phyloP scores from a whole-genome alignment of 2,888 invertebrate genomes.

The Seira sanloemensis region DNA sequence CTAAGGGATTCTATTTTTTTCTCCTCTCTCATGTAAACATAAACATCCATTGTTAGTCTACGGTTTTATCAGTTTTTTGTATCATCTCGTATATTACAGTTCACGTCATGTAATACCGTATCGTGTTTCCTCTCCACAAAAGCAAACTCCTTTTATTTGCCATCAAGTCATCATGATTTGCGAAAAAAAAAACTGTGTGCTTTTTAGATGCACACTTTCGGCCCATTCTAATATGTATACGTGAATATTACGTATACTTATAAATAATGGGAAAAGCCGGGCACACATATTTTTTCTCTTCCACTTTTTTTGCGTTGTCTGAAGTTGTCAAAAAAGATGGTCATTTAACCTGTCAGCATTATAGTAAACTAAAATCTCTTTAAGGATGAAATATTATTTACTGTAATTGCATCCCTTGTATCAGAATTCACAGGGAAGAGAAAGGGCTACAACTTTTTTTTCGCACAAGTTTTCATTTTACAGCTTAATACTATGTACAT shows the following conservation, averaged over 20 bases:
- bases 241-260: not conserved
- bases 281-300: not conserved
- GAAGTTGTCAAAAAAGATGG: conserved; percentile 1
- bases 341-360: not conserved
- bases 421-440: not conserved
- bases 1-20: not conserved
- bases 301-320: too few relatives aligned
- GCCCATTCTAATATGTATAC: too few relatives aligned
- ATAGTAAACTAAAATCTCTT: not conserved
- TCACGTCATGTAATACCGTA: not conserved
- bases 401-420: not conserved
- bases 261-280: not conserved
- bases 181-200: not conserved
- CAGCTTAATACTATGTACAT: not conserved
- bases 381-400: conserved; percentile 4
- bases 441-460: too few relatives aligned
- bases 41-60: conserved; percentile 4
- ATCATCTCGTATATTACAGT: not conserved
- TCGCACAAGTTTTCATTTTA: too few relatives aligned
- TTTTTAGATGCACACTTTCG: not conserved
- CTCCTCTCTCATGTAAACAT: not conserved
- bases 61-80: not conserved
- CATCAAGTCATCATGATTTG: not conserved
- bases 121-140: not conserved
- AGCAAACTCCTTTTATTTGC: not conserved